Conservation (phyloP, 2,113 vertebrate genomes). For the Phylloscopus trochilus region DNA sequence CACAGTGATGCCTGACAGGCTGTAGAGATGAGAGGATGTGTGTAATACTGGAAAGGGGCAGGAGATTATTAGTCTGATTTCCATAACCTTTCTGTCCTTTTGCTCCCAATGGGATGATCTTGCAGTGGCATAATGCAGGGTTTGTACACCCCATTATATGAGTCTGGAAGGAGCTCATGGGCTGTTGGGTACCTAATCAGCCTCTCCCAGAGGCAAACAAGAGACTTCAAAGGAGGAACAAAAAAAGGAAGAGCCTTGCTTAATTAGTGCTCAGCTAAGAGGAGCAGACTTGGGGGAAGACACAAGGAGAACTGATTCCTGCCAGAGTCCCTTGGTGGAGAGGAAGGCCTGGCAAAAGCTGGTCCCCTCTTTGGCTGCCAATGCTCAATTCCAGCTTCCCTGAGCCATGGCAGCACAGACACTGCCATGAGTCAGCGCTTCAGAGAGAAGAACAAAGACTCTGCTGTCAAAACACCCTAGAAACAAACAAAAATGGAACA, state of each 20-base stretch:
- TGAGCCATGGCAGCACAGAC: neutral
- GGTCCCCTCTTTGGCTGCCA: neutral
- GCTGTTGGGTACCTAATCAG: constrained; percentile 33
- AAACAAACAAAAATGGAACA: neutral
- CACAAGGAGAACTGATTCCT: neutral
- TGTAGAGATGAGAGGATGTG: neutral
- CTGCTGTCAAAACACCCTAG: neutral
- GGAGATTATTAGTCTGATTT: neutral
- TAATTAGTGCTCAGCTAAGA: constrained; percentile 37
- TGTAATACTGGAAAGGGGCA: neutral
- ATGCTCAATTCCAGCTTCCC: neutral
- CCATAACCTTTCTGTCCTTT: constrained; percentile 20
- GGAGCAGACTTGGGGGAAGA: neutral
- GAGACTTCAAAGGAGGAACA: constrained; percentile 40
- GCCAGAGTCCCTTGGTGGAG: neutral
- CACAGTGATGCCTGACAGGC: neutral
- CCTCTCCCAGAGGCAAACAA: constrained; percentile 27
- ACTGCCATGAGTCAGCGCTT: neutral
- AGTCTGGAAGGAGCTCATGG: constrained; percentile 10
- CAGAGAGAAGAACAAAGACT: neutral
- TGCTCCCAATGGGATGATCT: neutral
- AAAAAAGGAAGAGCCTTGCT: constrained; percentile 24
- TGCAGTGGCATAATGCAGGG: neutral
- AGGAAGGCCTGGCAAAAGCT: neutral
- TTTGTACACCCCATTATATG: neutral